Evolutionary conservation across 2,888 invertebrate genomes (phyloP).

Genomic region (Sphaerophoria rueppellii): DNA sequence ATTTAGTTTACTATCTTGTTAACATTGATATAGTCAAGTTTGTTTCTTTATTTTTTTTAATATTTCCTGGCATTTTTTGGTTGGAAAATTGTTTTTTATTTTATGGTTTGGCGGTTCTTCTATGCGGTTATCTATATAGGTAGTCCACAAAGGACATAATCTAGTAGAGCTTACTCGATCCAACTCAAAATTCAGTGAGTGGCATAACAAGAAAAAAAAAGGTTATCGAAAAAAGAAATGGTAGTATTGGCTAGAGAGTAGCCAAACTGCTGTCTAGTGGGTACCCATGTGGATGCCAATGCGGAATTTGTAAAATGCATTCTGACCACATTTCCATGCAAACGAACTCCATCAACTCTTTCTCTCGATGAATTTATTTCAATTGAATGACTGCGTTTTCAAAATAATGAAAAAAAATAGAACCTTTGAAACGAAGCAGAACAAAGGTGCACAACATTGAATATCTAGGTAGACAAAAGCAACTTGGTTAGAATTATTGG

Average conservation of each 20-base stretch:
- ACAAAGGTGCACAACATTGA: not conserved
- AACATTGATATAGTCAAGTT: constrained; percentile 56
- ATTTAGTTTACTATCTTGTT: constrained; percentile 72
- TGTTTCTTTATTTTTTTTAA: constrained; percentile 5
- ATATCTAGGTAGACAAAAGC: not conserved
- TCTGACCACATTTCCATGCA: constrained; percentile 62
- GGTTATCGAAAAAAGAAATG: not conserved
- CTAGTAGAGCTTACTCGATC: constrained; percentile 11
- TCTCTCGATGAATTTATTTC: constrained; percentile 58
- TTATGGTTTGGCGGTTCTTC: constrained; percentile 15
- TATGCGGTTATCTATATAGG: constrained; percentile 39
- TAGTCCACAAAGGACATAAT: constrained; percentile 48
- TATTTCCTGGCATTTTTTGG: constrained; percentile 4
- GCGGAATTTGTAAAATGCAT: constrained; percentile 59
- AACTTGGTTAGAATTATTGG: constrained; percentile 6
- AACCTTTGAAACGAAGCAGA: not conserved
- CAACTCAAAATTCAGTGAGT: constrained; percentile 25
- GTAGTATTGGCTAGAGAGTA: constrained; percentile 14
- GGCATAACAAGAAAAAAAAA: not conserved
- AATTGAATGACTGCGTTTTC: constrained; percentile 57
- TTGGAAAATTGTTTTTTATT: constrained; percentile 29
- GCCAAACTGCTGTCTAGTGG: constrained; percentile 19
- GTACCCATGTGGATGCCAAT: constrained; percentile 2
- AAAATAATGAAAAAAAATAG: not conserved
- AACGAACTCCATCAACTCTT: constrained; percentile 53